Evolutionary conservation across 2,113 vertebrate genomes (phyloP).

Genomic region (Stigmatopora argus): DNA sequence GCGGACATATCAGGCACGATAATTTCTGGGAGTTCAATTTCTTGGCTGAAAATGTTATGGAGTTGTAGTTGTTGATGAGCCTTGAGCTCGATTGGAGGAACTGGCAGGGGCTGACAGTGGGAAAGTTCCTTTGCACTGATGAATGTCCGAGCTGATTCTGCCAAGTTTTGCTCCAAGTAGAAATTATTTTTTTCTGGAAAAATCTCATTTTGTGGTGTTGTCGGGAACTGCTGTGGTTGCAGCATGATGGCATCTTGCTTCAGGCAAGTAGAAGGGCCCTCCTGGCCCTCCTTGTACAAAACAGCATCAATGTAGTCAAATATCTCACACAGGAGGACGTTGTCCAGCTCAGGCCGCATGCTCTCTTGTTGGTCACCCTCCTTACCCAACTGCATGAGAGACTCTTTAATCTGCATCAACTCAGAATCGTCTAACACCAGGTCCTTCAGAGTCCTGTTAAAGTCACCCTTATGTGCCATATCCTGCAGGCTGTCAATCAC

Average conservation of each 20-base stretch:
- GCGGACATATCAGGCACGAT: conserved; percentile 17
- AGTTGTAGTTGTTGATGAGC: conserved; percentile 54
- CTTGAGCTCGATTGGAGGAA: neutral
- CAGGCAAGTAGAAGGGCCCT: conserved; percentile 23
- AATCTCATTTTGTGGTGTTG: accelerated
- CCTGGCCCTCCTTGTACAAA: conserved; percentile 48
- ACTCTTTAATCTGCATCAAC: conserved; percentile 62
- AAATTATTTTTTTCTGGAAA: conserved; percentile 21
- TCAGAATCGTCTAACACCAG: conserved; percentile 6
- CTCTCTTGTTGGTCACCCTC: conserved; percentile 5
- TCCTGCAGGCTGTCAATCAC: conserved; percentile 59
- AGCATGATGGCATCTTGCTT: neutral
- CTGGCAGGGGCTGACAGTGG: neutral
- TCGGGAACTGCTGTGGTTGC: conserved; percentile 16
- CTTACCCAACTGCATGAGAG: conserved; percentile 51
- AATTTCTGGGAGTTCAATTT: conserved; percentile 45
- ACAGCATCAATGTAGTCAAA: conserved; percentile 51
- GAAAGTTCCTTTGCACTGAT: conserved; percentile 20
- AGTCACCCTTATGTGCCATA: conserved; percentile 14
- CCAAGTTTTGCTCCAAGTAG: conserved; percentile 4
- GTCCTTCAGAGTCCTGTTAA: conserved; percentile 33
- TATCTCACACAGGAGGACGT: conserved; percentile 42
- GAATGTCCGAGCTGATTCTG: neutral
- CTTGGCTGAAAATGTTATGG: conserved; percentile 49
- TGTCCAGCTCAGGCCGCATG: conserved; percentile 24